Base-by-base conservation (phyloP, 1,140 invertebrate genomes). In the Drosophila guanche region DNA sequence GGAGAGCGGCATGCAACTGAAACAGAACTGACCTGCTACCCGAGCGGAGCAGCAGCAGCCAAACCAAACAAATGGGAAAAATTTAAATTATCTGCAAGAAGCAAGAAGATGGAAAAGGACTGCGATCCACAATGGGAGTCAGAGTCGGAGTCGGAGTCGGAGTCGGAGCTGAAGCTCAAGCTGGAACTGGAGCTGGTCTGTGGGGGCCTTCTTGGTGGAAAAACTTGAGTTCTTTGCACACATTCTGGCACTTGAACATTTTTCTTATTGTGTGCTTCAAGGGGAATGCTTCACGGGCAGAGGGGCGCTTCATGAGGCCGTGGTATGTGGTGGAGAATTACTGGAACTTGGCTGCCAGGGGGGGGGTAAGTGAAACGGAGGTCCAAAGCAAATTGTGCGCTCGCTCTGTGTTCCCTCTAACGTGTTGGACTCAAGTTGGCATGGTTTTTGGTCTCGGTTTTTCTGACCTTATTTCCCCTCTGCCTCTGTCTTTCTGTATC, bases 211-310 rank as follows among this genome's bases (percentile, higher is more conserved):
- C 25, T 52, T 61, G 45, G 16, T 51, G 68, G 78, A 73, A 73
- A 77, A 86, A 86, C 77, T 86, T 78, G 81, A 86, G 81, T 86
- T 86, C 81, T 86, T 88, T 88, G 81, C 81, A 88, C 81, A 86
- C 81, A 86, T 86, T 86, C 83, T 86, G 83, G 73, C 83, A 86
- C 81, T 86, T 86, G 77, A 86, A 75, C 77, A 86, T 86, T 86
- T 86, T 86, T 86, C 81, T 86, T 88, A 81, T 86, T 86, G 81
- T 75, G 45, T 46, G 16, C 43, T 60, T 51, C 43, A 42, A 37
- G 5, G 27, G 14, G 16, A 20, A 20, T 20, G 16, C 16, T 20
- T 20, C 16, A 20, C 16, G 16, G 16, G 45, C 37, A 16, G 6
- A 12, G n/a, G 5, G 53, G 8, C n/a, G 5, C 10, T 12, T 10